Conservation (phyloP, 2,113 vertebrate species). For the Panthera tigris region DNA sequence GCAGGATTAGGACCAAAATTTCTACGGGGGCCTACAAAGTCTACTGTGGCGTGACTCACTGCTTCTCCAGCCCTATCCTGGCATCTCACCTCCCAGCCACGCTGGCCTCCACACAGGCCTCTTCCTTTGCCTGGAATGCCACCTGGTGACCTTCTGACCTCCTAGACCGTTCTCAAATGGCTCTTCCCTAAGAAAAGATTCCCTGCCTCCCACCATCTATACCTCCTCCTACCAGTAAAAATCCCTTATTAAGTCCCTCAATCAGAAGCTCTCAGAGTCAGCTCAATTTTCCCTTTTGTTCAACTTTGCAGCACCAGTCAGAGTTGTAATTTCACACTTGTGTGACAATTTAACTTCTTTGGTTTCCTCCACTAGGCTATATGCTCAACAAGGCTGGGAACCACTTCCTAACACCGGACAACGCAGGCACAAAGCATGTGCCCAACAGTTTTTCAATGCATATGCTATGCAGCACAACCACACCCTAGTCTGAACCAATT, state of each 20-base stretch:
- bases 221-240: not conserved
- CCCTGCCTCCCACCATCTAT: not conserved
- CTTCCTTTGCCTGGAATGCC: not conserved
- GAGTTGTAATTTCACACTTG: not conserved
- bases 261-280: not conserved
- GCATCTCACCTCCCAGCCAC: not conserved
- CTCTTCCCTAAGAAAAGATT: not conserved
- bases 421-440: not conserved
- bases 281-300: not conserved
- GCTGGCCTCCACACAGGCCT: not conserved
- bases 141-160: not conserved
- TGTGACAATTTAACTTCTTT: not conserved
- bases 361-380: not conserved
- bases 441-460: not conserved
- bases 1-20: not conserved
- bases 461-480: not conserved
- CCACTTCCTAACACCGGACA: not conserved
- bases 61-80: not conserved
- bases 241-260: not conserved
- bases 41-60: fast-evolving
- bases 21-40: not conserved
- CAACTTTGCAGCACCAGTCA: not conserved
- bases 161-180: not conserved
- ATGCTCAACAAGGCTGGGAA: not conserved
- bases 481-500: not conserved